Conservation (phyloP, 1,140 invertebrate genomes). For the Sarcophaga bullata region DNA sequence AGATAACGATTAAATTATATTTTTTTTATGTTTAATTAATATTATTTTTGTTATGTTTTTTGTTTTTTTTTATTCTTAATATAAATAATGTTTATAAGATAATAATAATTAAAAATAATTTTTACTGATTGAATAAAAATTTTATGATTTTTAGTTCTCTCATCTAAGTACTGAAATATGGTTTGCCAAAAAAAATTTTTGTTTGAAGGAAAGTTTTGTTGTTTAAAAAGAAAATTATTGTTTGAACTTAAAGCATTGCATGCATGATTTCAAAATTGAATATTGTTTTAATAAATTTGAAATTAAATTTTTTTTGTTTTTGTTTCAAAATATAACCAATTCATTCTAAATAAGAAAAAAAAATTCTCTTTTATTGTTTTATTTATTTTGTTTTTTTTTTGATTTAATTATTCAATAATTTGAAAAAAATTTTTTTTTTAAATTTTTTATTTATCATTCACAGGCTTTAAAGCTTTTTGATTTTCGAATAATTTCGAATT, state of each 20-base stretch:
- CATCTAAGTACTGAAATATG: neutral
- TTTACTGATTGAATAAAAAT: neutral
- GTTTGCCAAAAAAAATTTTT: neutral
- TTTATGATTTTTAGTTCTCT: neutral
- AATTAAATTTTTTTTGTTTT: too few relatives aligned
- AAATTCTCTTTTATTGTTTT: neutral
- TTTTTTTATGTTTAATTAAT: neutral
- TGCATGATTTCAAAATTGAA: neutral
- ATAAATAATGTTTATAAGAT: neutral
- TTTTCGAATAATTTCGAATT: neutral
- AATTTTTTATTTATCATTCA: constrained; percentile 1
- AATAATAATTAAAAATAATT: neutral
- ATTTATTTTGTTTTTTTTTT: constrained; percentile 17
- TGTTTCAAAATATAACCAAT: neutral
- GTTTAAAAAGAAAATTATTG: too few relatives aligned
- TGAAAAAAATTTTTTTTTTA: constrained; percentile 13
- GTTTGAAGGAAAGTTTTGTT: neutral
- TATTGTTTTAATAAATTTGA: too few relatives aligned
- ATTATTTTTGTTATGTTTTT: neutral
- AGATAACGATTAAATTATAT: neutral
- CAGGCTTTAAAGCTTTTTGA: constrained; percentile 33
- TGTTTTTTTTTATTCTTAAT: neutral
- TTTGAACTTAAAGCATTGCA: neutral
- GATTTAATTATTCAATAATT: constrained; percentile 11
- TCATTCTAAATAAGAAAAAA: constrained; percentile 31